Evolutionary conservation across 2,888 invertebrate genomes (phyloP).

Genomic region (Pecten maximus): DNA sequence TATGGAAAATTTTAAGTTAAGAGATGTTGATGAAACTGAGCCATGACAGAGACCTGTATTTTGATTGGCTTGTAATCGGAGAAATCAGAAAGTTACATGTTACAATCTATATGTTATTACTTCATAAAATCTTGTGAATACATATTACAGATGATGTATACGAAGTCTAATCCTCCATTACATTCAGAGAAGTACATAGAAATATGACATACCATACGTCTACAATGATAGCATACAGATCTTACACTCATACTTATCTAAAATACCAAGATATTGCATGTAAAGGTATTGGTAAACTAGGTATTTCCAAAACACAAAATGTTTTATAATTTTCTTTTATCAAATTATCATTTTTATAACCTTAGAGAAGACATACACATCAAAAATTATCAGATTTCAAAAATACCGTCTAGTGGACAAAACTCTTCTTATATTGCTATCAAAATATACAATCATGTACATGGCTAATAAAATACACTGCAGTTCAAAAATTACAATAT

Average conservation of each 20-base stretch:
- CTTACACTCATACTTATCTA: not conserved
- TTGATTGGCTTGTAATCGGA: not conserved
- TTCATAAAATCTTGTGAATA: not conserved
- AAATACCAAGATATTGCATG: not conserved
- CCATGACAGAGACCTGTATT: too few species aligned
- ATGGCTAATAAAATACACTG: conserved; percentile 11
- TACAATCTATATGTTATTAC: not conserved
- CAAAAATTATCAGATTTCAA: not conserved
- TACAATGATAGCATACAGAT: not conserved
- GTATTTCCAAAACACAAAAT: not conserved
- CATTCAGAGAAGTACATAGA: not conserved
- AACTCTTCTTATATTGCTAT: not conserved
- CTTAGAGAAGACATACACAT: not conserved
- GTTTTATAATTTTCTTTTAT: not conserved
- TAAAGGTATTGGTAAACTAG: not conserved
- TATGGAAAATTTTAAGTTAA: too few species aligned
- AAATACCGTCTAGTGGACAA: not conserved
- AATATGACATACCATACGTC: not conserved
- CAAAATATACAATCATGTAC: conserved; percentile 17
- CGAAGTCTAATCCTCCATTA: not conserved
- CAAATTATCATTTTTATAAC: not conserved
- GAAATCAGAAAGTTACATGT: not conserved
- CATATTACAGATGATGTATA: not conserved
- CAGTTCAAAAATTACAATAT: conserved; percentile 8
- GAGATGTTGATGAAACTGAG: too few species aligned